Base-by-base conservation (phyloP, 2,888 invertebrate genomes). In the Mongoloraphidia duomilia region DNA sequence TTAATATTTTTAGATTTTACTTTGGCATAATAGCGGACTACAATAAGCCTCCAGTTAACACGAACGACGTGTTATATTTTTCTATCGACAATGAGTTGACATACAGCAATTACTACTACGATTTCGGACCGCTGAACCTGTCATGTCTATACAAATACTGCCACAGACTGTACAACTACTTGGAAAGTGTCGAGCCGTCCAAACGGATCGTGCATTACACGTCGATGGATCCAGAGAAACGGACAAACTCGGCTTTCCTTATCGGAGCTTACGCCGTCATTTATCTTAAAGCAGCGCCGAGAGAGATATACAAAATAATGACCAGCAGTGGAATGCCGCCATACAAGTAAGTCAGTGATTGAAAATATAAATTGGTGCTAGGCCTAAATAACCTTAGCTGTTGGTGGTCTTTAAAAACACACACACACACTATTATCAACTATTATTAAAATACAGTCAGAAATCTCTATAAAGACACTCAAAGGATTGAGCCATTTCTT, bases 121-220 rank as follows among this genome's bases (percentile, higher is more conserved):
- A 93, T 66, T 93, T 93, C 68, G 93, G 93, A 4, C 93, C 93
- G 0, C 69, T 91, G 56, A 92, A 91, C 70, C 72, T 93, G 57
- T 85, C 86, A 3, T 84, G 86, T 74, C 70, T 93, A 35, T 91
- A 84, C 66, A 80, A 83, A 61, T 91, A 89, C 66, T 91, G 88
- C 66, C 75, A 74, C 59, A 79, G 82, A 63, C 65, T 91, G 50
- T 82, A 83, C 60, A 80, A 80, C 52, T 87, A 84, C 66, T 64
- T 90, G 43, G 80, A 82, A 65, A 65, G 66, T 46, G 73, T 75
- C 55, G 73, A 79, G 41, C 72, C 81, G 54, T 79, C 80, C 60
- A 85, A 84, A 66, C 74, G 73, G 58, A 79, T 92, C 52, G 80
- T 91, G 37, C 87, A 91, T 67, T 90, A 85, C 62, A 87, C 90